Percentiles rank a stretch among this genome's conserved stretches.
Conservation (phyloP, 2,888 invertebrate genomes). For the Spisula subtruncata region DNA sequence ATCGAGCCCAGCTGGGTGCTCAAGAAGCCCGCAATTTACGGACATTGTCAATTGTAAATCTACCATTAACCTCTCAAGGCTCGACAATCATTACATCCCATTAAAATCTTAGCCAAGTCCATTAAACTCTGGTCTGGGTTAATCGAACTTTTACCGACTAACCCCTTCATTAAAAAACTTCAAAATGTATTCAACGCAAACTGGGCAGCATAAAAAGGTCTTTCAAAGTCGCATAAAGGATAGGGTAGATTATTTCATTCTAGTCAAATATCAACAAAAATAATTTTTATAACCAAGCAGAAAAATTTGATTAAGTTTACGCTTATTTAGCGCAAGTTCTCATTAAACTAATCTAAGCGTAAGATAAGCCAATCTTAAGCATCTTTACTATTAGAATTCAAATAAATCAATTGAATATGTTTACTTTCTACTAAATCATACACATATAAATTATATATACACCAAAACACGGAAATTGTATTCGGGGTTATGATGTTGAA, state of each 20-base stretch:
- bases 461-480: neutral
- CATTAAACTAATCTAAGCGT: neutral
- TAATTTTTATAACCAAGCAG: neutral
- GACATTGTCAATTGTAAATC: conserved; percentile 38
- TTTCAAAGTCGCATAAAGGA: neutral
- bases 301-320: neutral
- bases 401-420: neutral
- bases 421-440: neutral
- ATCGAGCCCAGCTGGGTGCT: conserved; percentile 34
- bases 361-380: neutral
- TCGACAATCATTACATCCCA: conserved; percentile 38
- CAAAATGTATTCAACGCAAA: neutral
- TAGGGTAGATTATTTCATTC: neutral
- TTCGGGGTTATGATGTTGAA: neutral
- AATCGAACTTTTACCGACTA: neutral
- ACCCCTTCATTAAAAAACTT: neutral
- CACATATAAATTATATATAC: neutral
- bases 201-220: neutral
- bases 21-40: conserved; percentile 17
- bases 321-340: too few species aligned
- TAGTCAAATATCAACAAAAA: neutral
- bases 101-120: conserved; percentile 33
- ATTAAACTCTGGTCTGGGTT: conserved; percentile 27
- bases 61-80: conserved; percentile 38
- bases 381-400: neutral